Percentiles rank a stretch among this genome's conserved stretches.
Conservation (phyloP, 2,888 invertebrate species). For the Coronaproctus castanopsis region DNA sequence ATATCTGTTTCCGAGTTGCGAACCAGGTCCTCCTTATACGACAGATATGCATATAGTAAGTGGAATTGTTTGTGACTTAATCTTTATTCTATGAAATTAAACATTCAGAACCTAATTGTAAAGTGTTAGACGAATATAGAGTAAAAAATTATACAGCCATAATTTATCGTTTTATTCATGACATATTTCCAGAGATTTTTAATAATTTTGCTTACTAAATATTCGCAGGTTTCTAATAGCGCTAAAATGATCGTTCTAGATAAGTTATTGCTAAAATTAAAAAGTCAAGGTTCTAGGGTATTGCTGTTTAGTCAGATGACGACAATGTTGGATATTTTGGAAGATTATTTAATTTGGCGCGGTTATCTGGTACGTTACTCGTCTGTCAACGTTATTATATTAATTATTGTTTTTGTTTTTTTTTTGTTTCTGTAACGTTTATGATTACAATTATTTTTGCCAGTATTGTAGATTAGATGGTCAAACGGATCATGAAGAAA, state of each 20-base stretch:
- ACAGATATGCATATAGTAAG: constrained; percentile 72
- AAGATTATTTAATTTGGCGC: constrained; percentile 86
- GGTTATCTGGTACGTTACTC: constrained; percentile 43
- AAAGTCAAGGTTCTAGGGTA: constrained; percentile 77
- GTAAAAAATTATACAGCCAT: too few species aligned
- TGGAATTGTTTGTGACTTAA: too few species aligned
- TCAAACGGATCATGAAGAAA: constrained; percentile 88
- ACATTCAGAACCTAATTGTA: background rate
- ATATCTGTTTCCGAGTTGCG: constrained; percentile 94
- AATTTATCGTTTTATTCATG: too few species aligned
- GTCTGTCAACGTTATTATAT: too few species aligned
- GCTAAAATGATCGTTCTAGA: constrained; percentile 93
- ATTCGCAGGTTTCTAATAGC: constrained; percentile 43
- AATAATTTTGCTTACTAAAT: background rate
- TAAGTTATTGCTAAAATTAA: constrained; percentile 72
- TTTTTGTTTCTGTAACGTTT: background rate
- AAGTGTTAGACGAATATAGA: too few species aligned
- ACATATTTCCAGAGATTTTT: too few species aligned
- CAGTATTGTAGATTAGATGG: constrained; percentile 83
- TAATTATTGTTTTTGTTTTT: background rate
- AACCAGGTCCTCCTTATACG: constrained; percentile 94
- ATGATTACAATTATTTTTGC: background rate
- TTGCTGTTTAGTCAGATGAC: constrained; percentile 94
- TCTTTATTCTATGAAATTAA: background rate
- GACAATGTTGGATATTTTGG: constrained; percentile 81